These are phyloP conservation scores for Morpho deidamia DNA, from an alignment of 2,888 invertebrate genomes.

Conservation along the genomic window DNA sequence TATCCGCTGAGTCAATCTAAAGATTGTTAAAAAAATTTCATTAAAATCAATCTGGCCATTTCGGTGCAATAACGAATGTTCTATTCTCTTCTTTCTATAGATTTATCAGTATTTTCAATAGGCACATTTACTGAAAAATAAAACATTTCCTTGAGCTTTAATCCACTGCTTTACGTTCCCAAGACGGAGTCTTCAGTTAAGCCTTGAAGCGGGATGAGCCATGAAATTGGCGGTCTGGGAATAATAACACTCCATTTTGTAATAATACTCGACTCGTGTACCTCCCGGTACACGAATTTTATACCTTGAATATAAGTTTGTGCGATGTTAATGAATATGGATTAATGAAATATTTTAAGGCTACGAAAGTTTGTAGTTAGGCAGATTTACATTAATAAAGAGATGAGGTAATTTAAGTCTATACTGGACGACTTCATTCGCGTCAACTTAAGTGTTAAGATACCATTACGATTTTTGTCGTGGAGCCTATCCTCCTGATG, in stretches of 20 bases:
- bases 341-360: too few species aligned
- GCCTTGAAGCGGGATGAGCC: slow-evolving; percentile 41
- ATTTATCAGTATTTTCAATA: neutral
- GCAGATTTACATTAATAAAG: too few species aligned
- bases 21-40: too few species aligned
- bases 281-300: slow-evolving; percentile 7
- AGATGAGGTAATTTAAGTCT: too few species aligned
- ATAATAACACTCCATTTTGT: slow-evolving; percentile 25
- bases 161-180: slow-evolving; percentile 33
- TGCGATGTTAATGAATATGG: neutral
- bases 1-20: too few species aligned
- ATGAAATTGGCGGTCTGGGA: slow-evolving; percentile 33
- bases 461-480: too few species aligned
- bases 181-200: slow-evolving; percentile 51
- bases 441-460: too few species aligned
- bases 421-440: too few species aligned
- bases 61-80: too few species aligned
- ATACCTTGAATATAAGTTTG: slow-evolving; percentile 1
- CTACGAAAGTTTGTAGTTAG: too few species aligned
- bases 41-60: too few species aligned
- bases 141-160: slow-evolving; percentile 54
- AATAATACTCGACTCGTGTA: slow-evolving; percentile 9
- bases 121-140: slow-evolving; percentile 25
- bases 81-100: neutral
- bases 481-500: too few species aligned